A percentile compares a stretch with the other conserved stretches of the same genome.
phyloP scores from a whole-genome alignment of 2,797 vertebrate species.

The Halcyon badia region DNA sequence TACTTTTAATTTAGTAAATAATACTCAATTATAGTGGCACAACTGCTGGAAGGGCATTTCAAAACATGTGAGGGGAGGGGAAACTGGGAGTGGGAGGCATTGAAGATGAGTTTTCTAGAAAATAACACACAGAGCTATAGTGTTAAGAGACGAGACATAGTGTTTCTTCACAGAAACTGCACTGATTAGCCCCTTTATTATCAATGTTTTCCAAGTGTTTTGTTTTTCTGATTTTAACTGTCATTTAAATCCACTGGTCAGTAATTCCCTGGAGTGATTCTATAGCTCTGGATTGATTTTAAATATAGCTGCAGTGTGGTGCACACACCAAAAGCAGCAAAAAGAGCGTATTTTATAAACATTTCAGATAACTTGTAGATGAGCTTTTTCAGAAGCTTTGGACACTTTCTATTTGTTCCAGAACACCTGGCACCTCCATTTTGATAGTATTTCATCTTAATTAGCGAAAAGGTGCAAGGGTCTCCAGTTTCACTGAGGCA shows the following conservation, averaged over 20 bases:
- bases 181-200: neutral
- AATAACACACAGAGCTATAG: neutral
- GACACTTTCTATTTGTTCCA: neutral
- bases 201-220: neutral
- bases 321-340: neutral
- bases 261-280: neutral
- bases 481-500: neutral
- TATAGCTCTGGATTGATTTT: neutral
- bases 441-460: neutral
- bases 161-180: neutral
- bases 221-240: constrained; percentile 10
- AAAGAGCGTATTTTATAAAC: neutral
- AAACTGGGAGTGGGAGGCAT: rapidly evolving
- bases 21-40: neutral
- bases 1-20: neutral
- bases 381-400: neutral
- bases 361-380: neutral
- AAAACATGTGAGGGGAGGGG: neutral
- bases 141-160: neutral
- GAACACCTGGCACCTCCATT: neutral
- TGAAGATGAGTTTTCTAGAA: neutral
- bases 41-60: neutral
- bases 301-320: neutral
- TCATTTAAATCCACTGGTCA: constrained; percentile 22
- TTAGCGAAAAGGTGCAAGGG: neutral